These are phyloP conservation scores for Psophia crepitans DNA, from an alignment of 2,113 vertebrate species.

Conservation along the genomic window DNA sequence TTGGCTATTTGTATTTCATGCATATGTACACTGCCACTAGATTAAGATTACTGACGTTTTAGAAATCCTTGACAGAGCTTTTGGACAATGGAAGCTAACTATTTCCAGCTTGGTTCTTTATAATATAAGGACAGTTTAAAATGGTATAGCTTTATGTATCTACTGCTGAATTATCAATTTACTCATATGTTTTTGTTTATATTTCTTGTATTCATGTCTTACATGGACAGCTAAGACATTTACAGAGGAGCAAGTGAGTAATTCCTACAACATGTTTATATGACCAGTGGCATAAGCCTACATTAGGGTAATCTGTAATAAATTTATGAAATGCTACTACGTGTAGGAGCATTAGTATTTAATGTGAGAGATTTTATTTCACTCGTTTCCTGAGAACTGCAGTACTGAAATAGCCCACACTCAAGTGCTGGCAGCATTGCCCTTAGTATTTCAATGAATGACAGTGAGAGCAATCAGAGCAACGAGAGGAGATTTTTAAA, in stretches of 20 bases:
- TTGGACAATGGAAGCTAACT: neutral
- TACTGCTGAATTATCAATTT: neutral
- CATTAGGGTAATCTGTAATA: neutral
- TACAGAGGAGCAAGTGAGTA: neutral
- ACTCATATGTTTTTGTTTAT: neutral
- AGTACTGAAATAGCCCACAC: conserved; percentile 14
- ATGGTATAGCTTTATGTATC: neutral
- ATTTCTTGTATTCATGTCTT: neutral
- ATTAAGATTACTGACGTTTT: neutral
- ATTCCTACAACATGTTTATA: neutral
- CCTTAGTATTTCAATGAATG: conserved; percentile 14
- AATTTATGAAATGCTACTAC: neutral
- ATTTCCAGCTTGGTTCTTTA: neutral
- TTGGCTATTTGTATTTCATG: neutral
- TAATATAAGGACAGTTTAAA: neutral
- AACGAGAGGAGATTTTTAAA: neutral
- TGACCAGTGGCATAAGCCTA: neutral
- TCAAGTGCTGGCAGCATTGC: neutral
- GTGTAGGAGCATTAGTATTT: neutral
- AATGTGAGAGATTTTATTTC: neutral
- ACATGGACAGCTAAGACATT: neutral
- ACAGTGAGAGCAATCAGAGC: neutral
- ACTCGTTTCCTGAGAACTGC: neutral
- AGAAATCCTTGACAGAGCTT: neutral
- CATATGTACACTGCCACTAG: neutral